Percentiles rank a stretch among this genome's conserved stretches.
phyloP scores from a whole-genome alignment of 2,113 vertebrate genomes.

The Psittacara wagleri region DNA sequence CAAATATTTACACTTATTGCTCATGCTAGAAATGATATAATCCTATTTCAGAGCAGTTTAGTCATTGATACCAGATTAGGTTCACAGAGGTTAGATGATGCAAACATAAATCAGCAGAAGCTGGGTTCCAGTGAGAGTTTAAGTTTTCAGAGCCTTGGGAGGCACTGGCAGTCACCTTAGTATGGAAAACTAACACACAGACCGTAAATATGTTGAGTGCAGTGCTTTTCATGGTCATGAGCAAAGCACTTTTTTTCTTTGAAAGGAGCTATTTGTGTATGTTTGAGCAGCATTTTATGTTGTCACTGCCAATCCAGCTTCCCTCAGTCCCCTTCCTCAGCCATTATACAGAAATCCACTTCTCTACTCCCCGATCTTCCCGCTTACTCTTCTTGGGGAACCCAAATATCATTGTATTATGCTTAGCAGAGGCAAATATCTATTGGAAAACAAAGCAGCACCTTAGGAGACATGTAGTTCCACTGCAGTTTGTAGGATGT shows the following conservation, averaged over 20 bases:
- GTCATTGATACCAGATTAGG: neutral
- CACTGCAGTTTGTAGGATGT: neutral
- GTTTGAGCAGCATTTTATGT: neutral
- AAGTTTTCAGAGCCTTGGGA: conserved; percentile 55
- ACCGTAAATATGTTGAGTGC: conserved; percentile 17
- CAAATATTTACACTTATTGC: conserved; percentile 1
- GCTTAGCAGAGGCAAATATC: neutral
- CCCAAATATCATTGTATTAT: neutral
- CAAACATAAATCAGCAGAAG: neutral
- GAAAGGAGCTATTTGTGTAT: neutral
- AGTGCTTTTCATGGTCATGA: neutral
- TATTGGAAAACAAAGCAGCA: neutral
- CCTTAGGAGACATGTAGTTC: neutral
- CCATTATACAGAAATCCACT: neutral
- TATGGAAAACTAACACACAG: conserved; percentile 1
- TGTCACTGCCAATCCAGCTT: neutral
- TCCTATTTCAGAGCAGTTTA: conserved; percentile 48
- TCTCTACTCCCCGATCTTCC: neutral
- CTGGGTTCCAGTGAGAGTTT: conserved; percentile 9
- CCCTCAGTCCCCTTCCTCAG: neutral
- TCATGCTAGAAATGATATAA: neutral
- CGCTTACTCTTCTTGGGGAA: neutral
- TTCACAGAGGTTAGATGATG: conserved; percentile 42
- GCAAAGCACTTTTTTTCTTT: neutral
- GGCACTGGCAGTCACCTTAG: conserved; percentile 36